Evolutionary conservation across 2,888 invertebrate species (phyloP), one percentile per base, ranked within the genome.

Genomic region (Acrobasis consociella): DNA sequence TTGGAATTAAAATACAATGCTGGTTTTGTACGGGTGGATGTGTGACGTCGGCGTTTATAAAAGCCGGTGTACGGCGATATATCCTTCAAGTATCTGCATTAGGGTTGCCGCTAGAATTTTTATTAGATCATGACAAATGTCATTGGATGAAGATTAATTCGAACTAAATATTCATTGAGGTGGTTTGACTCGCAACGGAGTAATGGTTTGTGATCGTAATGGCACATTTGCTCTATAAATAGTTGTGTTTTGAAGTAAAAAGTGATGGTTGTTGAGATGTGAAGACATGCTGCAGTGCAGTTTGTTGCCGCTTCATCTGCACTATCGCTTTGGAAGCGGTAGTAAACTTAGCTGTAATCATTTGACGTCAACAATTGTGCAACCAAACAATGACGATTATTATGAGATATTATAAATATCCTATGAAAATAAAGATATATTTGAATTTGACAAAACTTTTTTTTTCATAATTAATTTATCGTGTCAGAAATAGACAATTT

Each of bases 1-100:
- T 70, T 72, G 70, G 80, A 82, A 89, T 89, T 89, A 89, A 81
- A 89, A 90, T 89, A 90, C 90, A 90, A 89, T 89, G 81, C 86
- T 70, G 78, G 75, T 77, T 84, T 77, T 75, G 80, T 78, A 80
- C 82, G 80, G 80, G 78, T 74, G 79, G 78, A 78, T 79, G 82
- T 86, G 86, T 86, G 87, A 86, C 83, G 81, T 86, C 89, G 89
- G 89, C 79, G 63, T 71, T 86, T 79, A 85, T 89, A 82, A 89
- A 89, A 88, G 87, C 78, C 77, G 75, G 74, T 84, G 81, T 82
- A 79, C 73, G 78, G 77, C 87, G 76, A 87, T 89, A 86, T 85
- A 87, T 87, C 83, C 86, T 82, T 87, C 87, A 86, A 78, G 73
- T 71, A 66, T 62, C 63, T 63, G 67, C 64, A 58, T 50, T 78